Base-by-base conservation (phyloP, 2,888 invertebrate species). In the Blastobasis lacticolella region DNA sequence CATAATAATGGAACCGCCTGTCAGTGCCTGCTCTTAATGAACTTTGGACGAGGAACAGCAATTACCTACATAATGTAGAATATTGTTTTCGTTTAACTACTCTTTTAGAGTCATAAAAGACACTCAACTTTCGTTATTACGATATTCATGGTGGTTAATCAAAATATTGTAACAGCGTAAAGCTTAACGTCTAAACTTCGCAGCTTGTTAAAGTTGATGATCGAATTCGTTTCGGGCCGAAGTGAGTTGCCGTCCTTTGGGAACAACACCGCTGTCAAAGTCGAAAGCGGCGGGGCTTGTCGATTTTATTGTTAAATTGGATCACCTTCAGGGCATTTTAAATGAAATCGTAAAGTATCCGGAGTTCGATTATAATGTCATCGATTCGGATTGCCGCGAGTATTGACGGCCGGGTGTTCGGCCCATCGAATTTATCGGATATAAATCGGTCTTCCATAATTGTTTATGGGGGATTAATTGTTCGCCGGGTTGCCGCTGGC, bases 391-490 rank as follows among this genome's bases (percentile, higher is more conserved):
- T 71, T 63, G 67, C 69, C 67, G 68, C 68, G 67, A 69, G 63
- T 62, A 67, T 60, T 66, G 69, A 69, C 62, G 58, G 64, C 57
- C 57, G 58, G 63, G 62, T 61, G 60, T 66, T 63, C 63, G 67
- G 67, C 70, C 64, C 66, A 68, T 72, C 64, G 73, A 74, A 81
- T 75, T 75, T 76, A 79, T 81, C 64, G 70, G 66, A 70, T 75
- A 78, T 78, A 75, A 79, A 81, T 77, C 71, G 73, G 66, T 71
- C 67, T 66, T 64, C 61, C 63, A 73, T 78, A 80, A 78, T 80
- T 79, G 77, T 81, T 79, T 79, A 78, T 80, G 72, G 69, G 73
- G 75, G 67, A 78, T 79, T 79, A 80, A 82, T 78, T 74, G 77
- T 74, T 68, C 64, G 61, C 66, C 61, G 73, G 69, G 66, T 67